A percentile compares a stretch with the other conserved stretches of the same genome.
phyloP scores from a whole-genome alignment of 2,888 invertebrate genomes.

The Cactoblastis cactorum region DNA sequence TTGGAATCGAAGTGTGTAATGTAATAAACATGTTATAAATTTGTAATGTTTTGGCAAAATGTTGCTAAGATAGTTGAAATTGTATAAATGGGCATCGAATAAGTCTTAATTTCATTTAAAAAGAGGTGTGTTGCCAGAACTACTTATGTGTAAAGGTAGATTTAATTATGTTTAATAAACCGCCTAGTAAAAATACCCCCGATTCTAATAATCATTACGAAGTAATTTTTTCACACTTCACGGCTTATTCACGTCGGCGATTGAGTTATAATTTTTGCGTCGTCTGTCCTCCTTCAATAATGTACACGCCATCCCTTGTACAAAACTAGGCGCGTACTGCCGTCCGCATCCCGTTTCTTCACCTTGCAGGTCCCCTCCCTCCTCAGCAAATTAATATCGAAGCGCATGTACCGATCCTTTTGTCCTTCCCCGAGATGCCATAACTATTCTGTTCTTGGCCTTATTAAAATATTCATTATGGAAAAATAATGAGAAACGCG shows the following conservation, averaged over 20 bases:
- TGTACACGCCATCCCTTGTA: not conserved
- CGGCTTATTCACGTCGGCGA: too few species aligned
- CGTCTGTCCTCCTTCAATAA: not conserved
- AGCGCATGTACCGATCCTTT: not conserved
- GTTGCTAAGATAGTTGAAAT: too few species aligned
- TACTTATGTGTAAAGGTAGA: too few species aligned
- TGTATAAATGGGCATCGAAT: too few species aligned
- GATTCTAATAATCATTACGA: too few species aligned
- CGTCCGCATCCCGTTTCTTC: not conserved
- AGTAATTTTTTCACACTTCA: not conserved
- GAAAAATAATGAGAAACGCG: not conserved
- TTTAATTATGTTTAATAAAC: too few species aligned
- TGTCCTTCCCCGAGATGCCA: not conserved
- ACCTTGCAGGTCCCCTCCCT: not conserved
- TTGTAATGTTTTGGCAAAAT: too few species aligned
- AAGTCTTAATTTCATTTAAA: too few species aligned
- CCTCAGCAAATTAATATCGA: not conserved
- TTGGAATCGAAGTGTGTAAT: too few species aligned
- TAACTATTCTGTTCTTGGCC: not conserved
- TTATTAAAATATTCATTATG: not conserved
- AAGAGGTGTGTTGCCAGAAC: too few species aligned
- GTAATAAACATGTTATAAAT: too few species aligned
- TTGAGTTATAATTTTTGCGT: not conserved
- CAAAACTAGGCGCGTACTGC: not conserved
- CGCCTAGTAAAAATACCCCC: too few species aligned